Base-by-base conservation (phyloP, 2,888 invertebrate species). In the Pterostichus madidus region DNA sequence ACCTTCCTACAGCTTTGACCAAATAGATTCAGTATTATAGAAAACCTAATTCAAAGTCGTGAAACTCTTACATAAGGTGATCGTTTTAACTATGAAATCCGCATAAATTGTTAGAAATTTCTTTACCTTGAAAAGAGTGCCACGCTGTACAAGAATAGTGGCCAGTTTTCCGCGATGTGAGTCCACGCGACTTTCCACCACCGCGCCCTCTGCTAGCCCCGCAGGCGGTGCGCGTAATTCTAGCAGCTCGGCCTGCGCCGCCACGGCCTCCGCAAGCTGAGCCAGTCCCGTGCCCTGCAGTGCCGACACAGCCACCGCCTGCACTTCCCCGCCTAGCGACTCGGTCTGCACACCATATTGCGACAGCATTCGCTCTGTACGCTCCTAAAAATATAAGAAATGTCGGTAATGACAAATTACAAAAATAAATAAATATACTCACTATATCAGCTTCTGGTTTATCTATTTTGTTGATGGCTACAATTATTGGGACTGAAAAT, bases 381-480 rank as follows among this genome's bases (percentile, higher is more conserved):
- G 91, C 79, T 94, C 94, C 96, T 97, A 46, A 24, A 39, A 39
- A 39, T 5, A 39, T 8, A 39, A 0, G 5, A 5, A 39, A 39
- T 39, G 1, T 7, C 39, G 5, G 39, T 8, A n/a, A 49, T 10
- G 11, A 13, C n/a, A 49, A 49, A 49, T 13, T n/a, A 49, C 8
- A 4, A n/a, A 2, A 49, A 7, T 11, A 17, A 49, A n/a, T 17
- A 78, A 78, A 15, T 59, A 59, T 64, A 83, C 94, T 92, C 92
- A 97, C 97, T 90, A 98, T 93, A 92, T 99, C 94, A 84, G 96
- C 96, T 88, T 94, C 94, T 83, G 95, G 95, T 88, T 98, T 97
- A 92, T 99, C 99, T 87, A 98, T 97, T 92, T 99, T 99, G 91
- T 99, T 99, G 85, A 99, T 95, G 46, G 99, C 99, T 86, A 99